Percentiles rank a stretch among this genome's conserved stretches.
Conservation (phyloP, 2,797 vertebrate genomes). For the Macroramphosus scolopax region DNA sequence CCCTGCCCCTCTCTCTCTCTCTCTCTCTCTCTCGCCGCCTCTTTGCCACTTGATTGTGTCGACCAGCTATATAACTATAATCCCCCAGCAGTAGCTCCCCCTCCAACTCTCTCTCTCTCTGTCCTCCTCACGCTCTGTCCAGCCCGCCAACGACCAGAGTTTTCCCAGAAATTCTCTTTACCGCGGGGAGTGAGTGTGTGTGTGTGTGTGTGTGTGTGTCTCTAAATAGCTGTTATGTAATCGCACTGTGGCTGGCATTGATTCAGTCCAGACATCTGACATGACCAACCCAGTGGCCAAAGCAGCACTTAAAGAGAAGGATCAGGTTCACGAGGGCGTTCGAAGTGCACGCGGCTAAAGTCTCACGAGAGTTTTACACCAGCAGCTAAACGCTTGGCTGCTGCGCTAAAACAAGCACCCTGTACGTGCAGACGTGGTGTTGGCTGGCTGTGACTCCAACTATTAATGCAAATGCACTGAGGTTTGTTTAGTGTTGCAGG, state of each 20-base stretch:
- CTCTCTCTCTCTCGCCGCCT: not conserved
- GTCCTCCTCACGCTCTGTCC: slow-evolving; percentile 10
- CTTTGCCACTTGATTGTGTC: slow-evolving; percentile 17
- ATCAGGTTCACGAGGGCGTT: slow-evolving; percentile 20
- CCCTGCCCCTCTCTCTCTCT: not conserved
- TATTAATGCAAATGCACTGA: too few relatives aligned
- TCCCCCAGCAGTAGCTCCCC: slow-evolving; percentile 14
- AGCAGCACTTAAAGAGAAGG: slow-evolving; percentile 19
- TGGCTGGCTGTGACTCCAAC: too few relatives aligned
- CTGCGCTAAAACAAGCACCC: not conserved
- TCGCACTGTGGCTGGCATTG: slow-evolving; percentile 35
- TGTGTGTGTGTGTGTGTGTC: slow-evolving; percentile 9
- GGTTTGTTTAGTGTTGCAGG: too few relatives aligned
- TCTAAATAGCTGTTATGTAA: slow-evolving; percentile 65
- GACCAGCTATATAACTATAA: slow-evolving; percentile 21
- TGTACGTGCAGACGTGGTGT: too few relatives aligned
- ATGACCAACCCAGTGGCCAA: slow-evolving; percentile 30
- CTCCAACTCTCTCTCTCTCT: slow-evolving; percentile 8
- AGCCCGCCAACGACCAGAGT: slow-evolving; percentile 5
- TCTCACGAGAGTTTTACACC: slow-evolving; percentile 9
- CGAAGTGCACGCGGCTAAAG: not conserved
- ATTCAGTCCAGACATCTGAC: slow-evolving; percentile 36
- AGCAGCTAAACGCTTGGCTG: slow-evolving; percentile 4
- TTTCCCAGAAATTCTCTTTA: slow-evolving; percentile 43
- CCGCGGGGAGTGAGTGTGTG: slow-evolving; percentile 4